phyloP scores from a whole-genome alignment of 2,888 invertebrate species.

The Fabriciana adippe region DNA sequence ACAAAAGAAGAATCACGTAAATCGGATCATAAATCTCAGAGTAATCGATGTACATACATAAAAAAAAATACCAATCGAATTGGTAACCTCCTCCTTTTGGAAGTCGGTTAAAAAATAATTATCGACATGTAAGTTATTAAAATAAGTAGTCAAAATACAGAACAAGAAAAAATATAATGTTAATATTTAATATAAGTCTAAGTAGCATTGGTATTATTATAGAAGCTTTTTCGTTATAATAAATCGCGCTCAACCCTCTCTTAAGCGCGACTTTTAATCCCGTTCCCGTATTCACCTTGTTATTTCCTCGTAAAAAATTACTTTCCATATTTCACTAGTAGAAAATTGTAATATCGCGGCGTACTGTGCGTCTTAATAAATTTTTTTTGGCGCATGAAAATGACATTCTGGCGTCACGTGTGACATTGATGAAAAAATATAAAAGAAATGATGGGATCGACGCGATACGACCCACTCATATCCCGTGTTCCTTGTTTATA shows the following conservation, averaged over 20 bases:
- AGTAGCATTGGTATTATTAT: constrained; percentile 33
- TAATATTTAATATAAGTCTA: constrained; percentile 29
- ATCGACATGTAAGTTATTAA: too few species aligned
- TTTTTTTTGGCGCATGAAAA: constrained; percentile 80
- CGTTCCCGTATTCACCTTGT: constrained; percentile 68
- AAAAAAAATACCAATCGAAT: too few species aligned
- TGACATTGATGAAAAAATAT: constrained; percentile 83
- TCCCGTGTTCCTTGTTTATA: constrained; percentile 38
- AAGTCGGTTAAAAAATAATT: too few species aligned
- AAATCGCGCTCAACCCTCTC: constrained; percentile 64
- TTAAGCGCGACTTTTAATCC: constrained; percentile 68
- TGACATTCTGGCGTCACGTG: constrained; percentile 81
- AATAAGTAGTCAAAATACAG: background rate
- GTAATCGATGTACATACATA: too few species aligned
- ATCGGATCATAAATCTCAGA: too few species aligned
- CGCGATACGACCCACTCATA: constrained; percentile 45
- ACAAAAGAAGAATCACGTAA: too few species aligned
- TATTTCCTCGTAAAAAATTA: constrained; percentile 80
- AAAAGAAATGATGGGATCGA: constrained; percentile 77
- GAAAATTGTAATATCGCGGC: constrained; percentile 79
- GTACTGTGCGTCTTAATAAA: constrained; percentile 75
- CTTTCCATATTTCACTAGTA: constrained; percentile 81
- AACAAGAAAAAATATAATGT: constrained; percentile 19
- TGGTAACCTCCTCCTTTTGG: too few species aligned
- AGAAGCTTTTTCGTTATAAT: constrained; percentile 41